These are phyloP conservation scores for Acinonyx jubatus DNA, from an alignment of 2,113 vertebrate genomes.

Conservation along the genomic window DNA sequence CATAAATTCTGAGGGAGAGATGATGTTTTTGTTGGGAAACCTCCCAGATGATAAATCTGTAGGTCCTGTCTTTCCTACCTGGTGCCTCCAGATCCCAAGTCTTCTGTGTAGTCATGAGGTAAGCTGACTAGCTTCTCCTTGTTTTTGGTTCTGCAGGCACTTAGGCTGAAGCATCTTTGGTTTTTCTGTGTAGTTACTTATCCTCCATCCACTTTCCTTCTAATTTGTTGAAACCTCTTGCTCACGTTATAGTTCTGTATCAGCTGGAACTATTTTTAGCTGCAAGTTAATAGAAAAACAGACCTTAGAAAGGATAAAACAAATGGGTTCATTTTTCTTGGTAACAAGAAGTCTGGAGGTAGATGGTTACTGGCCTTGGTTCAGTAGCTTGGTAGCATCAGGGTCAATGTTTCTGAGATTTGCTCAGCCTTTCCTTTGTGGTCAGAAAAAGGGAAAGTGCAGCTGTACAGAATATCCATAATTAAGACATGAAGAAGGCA, in stretches of 20 bases:
- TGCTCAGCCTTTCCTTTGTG: not conserved
- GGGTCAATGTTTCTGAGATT: not conserved
- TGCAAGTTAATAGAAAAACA: not conserved
- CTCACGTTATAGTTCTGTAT: conserved; percentile 4
- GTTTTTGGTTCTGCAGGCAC: not conserved
- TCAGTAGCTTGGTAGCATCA: not conserved
- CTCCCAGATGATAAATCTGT: not conserved
- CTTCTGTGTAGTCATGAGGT: not conserved
- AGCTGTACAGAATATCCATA: not conserved
- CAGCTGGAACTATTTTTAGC: not conserved
- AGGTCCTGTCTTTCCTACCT: not conserved
- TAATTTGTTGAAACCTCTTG: conserved; percentile 1
- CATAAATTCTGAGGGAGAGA: not conserved
- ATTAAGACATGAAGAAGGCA: not conserved
- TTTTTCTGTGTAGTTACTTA: not conserved
- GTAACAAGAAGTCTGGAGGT: not conserved
- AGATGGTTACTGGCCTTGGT: not conserved
- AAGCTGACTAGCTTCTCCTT: not conserved
- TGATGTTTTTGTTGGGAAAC: not conserved
- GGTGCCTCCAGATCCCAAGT: not conserved
- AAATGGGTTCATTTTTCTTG: not conserved
- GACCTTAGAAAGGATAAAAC: not conserved
- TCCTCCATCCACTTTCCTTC: not conserved
- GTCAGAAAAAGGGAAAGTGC: not conserved
- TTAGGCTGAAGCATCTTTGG: not conserved